Evolutionary conservation across 2,113 vertebrate species (phyloP).

Genomic region (Lagopus muta): DNA sequence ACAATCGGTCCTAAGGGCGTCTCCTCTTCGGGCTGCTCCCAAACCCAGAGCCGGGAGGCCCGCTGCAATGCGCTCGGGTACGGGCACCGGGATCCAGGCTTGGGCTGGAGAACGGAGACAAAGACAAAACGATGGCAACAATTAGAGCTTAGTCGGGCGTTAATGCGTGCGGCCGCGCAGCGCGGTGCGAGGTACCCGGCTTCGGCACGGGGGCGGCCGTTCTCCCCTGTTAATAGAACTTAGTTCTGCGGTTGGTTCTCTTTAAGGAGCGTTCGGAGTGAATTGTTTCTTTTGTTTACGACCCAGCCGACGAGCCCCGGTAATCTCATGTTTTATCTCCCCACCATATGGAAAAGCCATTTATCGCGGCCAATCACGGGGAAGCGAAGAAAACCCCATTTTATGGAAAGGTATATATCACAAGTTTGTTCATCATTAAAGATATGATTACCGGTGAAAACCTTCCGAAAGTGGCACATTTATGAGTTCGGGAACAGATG

Average conservation of each 20-base stretch:
- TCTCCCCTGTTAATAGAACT: constrained; percentile 78
- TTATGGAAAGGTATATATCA: constrained; percentile 96
- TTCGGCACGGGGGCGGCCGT: constrained; percentile 69
- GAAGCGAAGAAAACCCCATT: constrained; percentile 87
- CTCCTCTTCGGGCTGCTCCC: constrained; percentile 8
- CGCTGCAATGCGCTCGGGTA: neutral
- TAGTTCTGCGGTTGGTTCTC: constrained; percentile 80
- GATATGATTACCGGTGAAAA: constrained; percentile 96
- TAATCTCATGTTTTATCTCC: constrained; percentile 89
- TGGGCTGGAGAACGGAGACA: neutral
- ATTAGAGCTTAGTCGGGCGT: neutral
- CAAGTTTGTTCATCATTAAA: constrained; percentile 99
- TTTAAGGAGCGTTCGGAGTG: constrained; percentile 80
- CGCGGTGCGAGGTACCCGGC: neutral
- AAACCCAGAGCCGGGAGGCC: neutral
- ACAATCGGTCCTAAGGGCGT: constrained; percentile 6
- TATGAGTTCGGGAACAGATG: constrained; percentile 98
- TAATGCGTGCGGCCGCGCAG: neutral
- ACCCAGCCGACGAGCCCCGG: constrained; percentile 82
- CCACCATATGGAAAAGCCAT: constrained; percentile 91
- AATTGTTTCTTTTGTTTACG: constrained; percentile 86
- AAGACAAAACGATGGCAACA: neutral
- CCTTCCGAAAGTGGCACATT: constrained; percentile 96
- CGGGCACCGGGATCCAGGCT: neutral
- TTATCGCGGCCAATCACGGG: constrained; percentile 88